These are phyloP conservation scores for Eupithecia vulgata DNA, from an alignment of 2,888 invertebrate species.

Conservation along the genomic window DNA sequence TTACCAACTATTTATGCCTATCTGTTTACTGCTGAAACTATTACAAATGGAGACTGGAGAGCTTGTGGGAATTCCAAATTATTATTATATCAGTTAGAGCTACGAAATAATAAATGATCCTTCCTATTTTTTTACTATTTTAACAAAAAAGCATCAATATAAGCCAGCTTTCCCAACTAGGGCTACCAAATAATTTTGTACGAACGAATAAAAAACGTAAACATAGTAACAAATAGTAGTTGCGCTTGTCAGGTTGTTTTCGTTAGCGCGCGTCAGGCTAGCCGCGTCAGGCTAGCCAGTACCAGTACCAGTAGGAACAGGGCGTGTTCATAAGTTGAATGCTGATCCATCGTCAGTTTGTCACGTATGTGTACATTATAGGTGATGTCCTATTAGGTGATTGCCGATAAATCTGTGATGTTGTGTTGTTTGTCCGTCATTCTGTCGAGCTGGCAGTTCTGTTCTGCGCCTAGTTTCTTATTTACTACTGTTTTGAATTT, in stretches of 20 bases:
- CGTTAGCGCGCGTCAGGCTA: background rate
- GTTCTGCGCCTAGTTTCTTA: constrained; percentile 35
- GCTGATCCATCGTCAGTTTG: constrained; percentile 38
- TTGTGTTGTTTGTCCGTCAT: constrained; percentile 45
- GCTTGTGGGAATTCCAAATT: constrained; percentile 1
- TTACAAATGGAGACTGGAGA: background rate
- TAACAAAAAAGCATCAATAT: background rate
- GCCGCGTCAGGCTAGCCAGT: too few relatives aligned
- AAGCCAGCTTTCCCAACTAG: background rate
- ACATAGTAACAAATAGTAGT: background rate
- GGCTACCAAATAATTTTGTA: background rate
- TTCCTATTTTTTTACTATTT: background rate
- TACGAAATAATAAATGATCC: background rate
- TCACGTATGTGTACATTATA: constrained; percentile 35
- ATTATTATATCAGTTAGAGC: background rate
- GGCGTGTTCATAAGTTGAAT: constrained; percentile 37
- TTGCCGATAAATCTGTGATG: constrained; percentile 51
- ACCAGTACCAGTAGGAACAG: too few relatives aligned
- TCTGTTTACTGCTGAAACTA: constrained; percentile 6
- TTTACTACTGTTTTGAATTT: constrained; percentile 14
- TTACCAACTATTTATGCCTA: constrained; percentile 37
- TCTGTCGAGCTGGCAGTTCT: constrained; percentile 34
- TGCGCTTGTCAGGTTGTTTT: background rate
- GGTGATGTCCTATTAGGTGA: constrained; percentile 47
- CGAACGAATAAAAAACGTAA: background rate